Evolutionary conservation across 2,113 vertebrate species (phyloP), one percentile per base, ranked within the genome.

Genomic region (Passer domesticus): DNA sequence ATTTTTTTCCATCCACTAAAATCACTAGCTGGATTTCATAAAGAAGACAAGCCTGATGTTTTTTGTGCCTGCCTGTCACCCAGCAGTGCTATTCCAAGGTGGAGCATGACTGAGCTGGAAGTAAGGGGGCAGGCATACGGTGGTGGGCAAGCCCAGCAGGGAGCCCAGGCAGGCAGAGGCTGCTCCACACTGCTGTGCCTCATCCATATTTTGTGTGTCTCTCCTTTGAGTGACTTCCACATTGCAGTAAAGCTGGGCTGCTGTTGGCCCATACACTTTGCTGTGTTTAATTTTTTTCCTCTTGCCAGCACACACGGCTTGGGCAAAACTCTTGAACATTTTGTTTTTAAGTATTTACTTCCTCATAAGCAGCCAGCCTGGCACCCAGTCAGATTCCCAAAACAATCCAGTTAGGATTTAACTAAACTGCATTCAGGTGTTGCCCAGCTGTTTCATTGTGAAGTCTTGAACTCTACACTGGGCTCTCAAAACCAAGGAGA

Each of bases 341-440:
- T 96, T 90, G 75, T 87, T 91, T 88, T 52, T 37, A 88, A 92
- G 79, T 74, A 77, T 91, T 94, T 83, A 78, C 44, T 93, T 94
- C 94, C 92, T 86, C 86, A 66, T 64, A 89, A 89, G 83, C 72
- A 91, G 87, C 21, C 63, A 95, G 64, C 33, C 63, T 95, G 93
- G 93, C 77, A 95, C 28, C 25, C 64, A 44, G 35, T 92, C 84
- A 80, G 80, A 80, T 91, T 96, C 84, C 63, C 87, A 62, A 95
- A 95, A 96, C 81, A 91, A 83, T 60, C 35, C 63, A 63, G 44
- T 59, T n/a, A 88, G 7, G 20, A 78, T 16, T 90, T 77, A 81
- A 75, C 58, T 58, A 90, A 95, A 77, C 60, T 89, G 62, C 68
- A 78, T 95, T 89, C 93, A 94, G 91, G 82, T 95, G 78, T 84